Conservation (phyloP, 2,797 vertebrate genomes). For the Fringilla coelebs region DNA sequence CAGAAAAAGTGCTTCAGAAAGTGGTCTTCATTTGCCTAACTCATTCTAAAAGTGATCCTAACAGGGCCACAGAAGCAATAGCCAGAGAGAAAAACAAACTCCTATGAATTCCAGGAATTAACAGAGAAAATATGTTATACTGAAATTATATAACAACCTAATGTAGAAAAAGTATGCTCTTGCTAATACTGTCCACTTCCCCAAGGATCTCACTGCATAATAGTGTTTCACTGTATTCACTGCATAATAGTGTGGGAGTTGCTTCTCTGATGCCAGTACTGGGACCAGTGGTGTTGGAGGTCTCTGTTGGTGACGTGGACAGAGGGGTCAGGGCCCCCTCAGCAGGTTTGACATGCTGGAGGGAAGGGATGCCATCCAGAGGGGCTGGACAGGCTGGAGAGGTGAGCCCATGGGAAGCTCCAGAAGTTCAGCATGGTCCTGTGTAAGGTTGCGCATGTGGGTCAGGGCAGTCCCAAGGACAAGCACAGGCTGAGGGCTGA, state of each 20-base stretch:
- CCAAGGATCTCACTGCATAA: neutral
- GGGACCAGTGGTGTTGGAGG: neutral
- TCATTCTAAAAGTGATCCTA: neutral
- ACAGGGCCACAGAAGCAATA: neutral
- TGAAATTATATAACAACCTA: neutral
- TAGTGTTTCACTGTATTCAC: neutral
- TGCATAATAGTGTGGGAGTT: accelerated
- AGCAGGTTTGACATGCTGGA: neutral
- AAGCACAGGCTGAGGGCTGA: neutral
- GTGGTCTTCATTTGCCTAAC: neutral
- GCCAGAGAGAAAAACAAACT: neutral
- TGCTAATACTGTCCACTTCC: neutral
- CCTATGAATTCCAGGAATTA: neutral
- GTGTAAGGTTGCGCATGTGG: neutral
- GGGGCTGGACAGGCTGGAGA: neutral
- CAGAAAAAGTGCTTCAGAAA: neutral
- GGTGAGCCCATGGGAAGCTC: neutral
- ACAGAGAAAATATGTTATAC: neutral
- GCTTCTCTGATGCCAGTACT: neutral
- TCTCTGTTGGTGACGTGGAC: neutral
- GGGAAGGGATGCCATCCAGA: neutral
- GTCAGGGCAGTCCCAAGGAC: neutral
- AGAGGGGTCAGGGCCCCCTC: neutral
- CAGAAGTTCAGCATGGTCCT: too few species aligned
- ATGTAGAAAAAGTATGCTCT: neutral